Percentiles rank a stretch among this genome's conserved stretches.
phyloP scores from a whole-genome alignment of 2,888 invertebrate genomes.

The Drosophila limbata region DNA sequence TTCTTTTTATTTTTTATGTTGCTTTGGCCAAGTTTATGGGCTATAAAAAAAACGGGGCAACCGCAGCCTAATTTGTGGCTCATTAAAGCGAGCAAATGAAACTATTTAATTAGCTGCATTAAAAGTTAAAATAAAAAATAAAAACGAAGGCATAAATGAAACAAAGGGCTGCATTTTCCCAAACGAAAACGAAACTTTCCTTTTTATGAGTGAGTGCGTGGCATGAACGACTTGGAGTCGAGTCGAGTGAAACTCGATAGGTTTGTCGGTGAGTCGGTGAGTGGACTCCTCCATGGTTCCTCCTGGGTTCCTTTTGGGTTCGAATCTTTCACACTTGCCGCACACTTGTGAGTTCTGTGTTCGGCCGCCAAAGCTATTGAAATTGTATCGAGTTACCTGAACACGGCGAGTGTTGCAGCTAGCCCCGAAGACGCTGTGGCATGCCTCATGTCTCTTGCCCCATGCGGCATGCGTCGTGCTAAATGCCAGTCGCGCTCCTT shows the following conservation, averaged over 20 bases:
- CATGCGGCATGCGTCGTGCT: conserved; percentile 55
- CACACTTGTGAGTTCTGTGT: conserved; percentile 63
- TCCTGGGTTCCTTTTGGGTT: conserved; percentile 27
- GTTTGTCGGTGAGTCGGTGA: conserved; percentile 68
- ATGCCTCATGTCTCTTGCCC: conserved; percentile 22
- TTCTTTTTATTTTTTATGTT: conserved; percentile 34
- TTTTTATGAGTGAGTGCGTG: conserved; percentile 53
- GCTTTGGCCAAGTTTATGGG: conserved; percentile 52
- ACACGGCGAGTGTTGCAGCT: conserved; percentile 59
- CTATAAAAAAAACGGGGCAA: conserved; percentile 61
- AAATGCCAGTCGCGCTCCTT: conserved; percentile 68
- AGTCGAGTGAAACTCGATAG: conserved; percentile 66
- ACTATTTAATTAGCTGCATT: conserved; percentile 74
- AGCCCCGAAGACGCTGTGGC: conserved; percentile 23
- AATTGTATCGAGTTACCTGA: conserved; percentile 72
- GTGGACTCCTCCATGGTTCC: conserved; percentile 1
- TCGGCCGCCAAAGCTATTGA: conserved; percentile 58
- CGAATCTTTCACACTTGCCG: conserved; percentile 80
- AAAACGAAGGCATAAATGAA: conserved; percentile 13
- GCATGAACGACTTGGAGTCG: conserved; percentile 11
- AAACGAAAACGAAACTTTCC: conserved; percentile 59
- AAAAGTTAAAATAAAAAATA: conserved; percentile 22
- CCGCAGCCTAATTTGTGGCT: conserved; percentile 71
- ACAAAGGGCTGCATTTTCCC: conserved; percentile 62
- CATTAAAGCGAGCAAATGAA: conserved; percentile 63